A percentile compares a stretch with the other conserved stretches of the same genome.
These are phyloP conservation scores for Lepeophtheirus nordmannii DNA, from an alignment of 2,888 invertebrate genomes.

Conservation along the genomic window DNA sequence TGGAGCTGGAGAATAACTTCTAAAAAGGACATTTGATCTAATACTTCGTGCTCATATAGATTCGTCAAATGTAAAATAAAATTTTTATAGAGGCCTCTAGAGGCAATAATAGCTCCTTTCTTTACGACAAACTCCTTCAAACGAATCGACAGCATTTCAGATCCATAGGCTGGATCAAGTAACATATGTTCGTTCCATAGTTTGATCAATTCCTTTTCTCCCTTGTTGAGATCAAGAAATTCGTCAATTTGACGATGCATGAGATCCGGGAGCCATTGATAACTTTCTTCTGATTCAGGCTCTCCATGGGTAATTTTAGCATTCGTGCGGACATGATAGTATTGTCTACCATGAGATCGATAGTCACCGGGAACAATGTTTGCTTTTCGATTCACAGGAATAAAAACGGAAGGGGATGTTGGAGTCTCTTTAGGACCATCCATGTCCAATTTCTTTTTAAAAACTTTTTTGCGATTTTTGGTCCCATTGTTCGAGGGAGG, in stretches of 20 bases:
- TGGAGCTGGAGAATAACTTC: neutral
- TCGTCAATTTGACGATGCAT: conserved; percentile 53
- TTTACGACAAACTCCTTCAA: conserved; percentile 78
- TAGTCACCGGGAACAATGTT: neutral
- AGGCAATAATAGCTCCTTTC: conserved; percentile 62
- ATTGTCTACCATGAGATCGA: neutral
- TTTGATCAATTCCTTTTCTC: conserved; percentile 93
- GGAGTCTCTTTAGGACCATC: neutral
- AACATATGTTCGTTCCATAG: conserved; percentile 59
- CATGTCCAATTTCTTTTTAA: neutral
- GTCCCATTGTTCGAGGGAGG: neutral
- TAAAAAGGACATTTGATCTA: neutral
- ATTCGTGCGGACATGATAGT: conserved; percentile 11
- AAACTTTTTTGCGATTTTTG: neutral
- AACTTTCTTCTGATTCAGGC: conserved; percentile 12
- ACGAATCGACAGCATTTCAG: conserved; percentile 53
- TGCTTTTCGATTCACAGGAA: neutral
- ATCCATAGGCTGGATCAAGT: conserved; percentile 9
- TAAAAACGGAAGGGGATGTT: neutral
- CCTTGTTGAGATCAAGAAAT: conserved; percentile 92
- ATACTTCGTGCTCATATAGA: conserved; percentile 49
- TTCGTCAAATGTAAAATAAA: conserved; percentile 85
- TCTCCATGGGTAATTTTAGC: neutral
- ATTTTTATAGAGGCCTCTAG: conserved; percentile 76
- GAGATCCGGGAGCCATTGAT: conserved; percentile 13